A percentile compares a stretch with the other conserved stretches of the same genome.
Evolutionary conservation across 2,113 vertebrate genomes (phyloP).

Genomic region (Fukomys damarensis): DNA sequence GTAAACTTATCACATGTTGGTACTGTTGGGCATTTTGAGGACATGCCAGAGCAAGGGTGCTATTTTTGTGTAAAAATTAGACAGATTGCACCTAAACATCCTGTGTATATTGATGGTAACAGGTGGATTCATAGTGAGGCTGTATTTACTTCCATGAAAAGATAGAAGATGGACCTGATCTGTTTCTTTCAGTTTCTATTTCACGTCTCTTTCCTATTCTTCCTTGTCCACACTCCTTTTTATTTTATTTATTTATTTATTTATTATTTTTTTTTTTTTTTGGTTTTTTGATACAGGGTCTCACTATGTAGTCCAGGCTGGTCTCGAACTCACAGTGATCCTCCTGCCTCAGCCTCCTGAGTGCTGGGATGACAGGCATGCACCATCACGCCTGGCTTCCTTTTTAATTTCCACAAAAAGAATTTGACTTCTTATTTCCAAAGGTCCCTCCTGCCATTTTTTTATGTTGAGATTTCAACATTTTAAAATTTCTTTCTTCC

Average conservation of each 20-base stretch:
- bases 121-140: not conserved
- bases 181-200: not conserved
- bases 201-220: not conserved
- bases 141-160: not conserved
- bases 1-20: too few species aligned
- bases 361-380: too few species aligned
- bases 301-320: too few species aligned
- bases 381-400: too few species aligned
- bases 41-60: not conserved
- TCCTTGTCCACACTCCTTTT: not conserved
- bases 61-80: not conserved
- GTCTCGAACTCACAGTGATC: too few species aligned
- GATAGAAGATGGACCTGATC: accelerated
- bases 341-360: too few species aligned
- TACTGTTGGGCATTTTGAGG: not conserved
- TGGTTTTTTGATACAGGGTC: too few species aligned
- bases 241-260: too few species aligned
- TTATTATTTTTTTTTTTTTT: too few species aligned
- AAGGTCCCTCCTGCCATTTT: not conserved
- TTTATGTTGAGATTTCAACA: not conserved
- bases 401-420: not conserved
- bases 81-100: not conserved
- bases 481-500: not conserved
- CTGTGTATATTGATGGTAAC: not conserved
- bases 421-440: not conserved